Percentiles rank a stretch among this genome's conserved stretches.
phyloP scores from a whole-genome alignment of 2,797 vertebrate species.

The Streptopelia turtur region DNA sequence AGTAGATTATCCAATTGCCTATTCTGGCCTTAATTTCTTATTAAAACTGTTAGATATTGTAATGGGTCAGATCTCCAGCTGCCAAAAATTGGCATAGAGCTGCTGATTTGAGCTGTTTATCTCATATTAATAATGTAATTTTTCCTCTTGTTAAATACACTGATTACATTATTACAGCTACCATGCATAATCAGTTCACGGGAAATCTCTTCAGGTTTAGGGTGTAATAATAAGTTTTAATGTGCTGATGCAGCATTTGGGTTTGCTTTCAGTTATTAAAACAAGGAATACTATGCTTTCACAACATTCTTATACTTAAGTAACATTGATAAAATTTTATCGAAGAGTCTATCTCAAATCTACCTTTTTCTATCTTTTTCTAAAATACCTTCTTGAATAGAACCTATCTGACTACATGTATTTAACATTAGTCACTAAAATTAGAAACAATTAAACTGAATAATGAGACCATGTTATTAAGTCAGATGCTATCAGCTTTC shows the following conservation, averaged over 20 bases:
- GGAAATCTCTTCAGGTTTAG: background rate
- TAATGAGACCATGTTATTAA: background rate
- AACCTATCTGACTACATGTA: background rate
- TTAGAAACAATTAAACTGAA: background rate
- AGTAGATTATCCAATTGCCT: background rate
- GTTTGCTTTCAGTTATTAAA: constrained; percentile 10
- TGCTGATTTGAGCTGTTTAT: background rate
- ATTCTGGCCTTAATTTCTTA: background rate
- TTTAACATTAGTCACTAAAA: constrained; percentile 3
- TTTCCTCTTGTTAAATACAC: background rate
- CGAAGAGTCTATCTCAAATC: background rate
- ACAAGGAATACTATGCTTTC: background rate
- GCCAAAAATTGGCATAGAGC: background rate
- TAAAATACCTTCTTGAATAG: background rate
- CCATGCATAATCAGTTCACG: background rate
- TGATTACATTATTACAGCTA: background rate
- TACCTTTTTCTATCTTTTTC: background rate
- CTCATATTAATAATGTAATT: background rate
- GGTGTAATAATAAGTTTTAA: background rate
- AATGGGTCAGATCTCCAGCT: background rate
- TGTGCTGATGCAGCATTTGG: background rate
- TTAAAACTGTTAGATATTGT: background rate
- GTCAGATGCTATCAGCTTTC: background rate
- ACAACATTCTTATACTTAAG: background rate
- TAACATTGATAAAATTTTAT: background rate